These are phyloP conservation scores for Drosophila rubida DNA, from an alignment of 2,888 invertebrate species.

Conservation along the genomic window DNA sequence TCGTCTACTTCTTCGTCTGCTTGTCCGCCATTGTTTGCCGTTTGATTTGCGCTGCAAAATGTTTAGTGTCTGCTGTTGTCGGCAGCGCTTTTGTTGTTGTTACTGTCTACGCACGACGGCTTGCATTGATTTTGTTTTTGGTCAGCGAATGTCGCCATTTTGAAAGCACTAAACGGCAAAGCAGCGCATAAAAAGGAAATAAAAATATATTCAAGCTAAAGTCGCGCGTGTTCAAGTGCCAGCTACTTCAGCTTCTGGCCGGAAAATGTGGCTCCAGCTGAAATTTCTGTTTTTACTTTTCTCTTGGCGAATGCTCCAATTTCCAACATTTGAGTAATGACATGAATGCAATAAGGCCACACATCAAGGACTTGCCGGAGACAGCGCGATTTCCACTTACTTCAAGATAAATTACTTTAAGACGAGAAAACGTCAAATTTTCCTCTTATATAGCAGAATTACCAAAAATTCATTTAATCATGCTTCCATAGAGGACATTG, in stretches of 20 bases:
- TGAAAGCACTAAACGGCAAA: constrained; percentile 47
- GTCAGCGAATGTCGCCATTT: constrained; percentile 64
- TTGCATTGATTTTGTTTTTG: constrained; percentile 62
- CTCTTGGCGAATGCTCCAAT: constrained; percentile 51
- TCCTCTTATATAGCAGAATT: background rate
- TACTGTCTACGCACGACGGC: constrained; percentile 50
- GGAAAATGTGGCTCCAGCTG: constrained; percentile 24
- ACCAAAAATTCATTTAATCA: too few species aligned
- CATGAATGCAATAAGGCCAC: constrained; percentile 30
- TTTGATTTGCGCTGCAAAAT: constrained; percentile 62
- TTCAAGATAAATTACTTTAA: constrained; percentile 3
- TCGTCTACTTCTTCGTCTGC: constrained; percentile 34
- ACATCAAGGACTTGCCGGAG: constrained; percentile 16
- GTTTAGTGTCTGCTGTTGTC: constrained; percentile 36
- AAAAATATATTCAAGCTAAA: constrained; percentile 32
- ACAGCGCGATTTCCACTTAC: constrained; percentile 3
- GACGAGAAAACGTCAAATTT: background rate
- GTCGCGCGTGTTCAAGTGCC: constrained; percentile 64
- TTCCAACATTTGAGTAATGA: constrained; percentile 23
- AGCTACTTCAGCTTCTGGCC: constrained; percentile 8
- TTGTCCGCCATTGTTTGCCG: constrained; percentile 59
- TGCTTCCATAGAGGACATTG: too few species aligned
- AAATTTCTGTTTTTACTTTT: constrained; percentile 20
- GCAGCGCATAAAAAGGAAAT: constrained; percentile 11
- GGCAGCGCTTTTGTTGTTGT: constrained; percentile 24